phyloP scores from a whole-genome alignment of 2,113 vertebrate species.

The Brevimyrus niger region DNA sequence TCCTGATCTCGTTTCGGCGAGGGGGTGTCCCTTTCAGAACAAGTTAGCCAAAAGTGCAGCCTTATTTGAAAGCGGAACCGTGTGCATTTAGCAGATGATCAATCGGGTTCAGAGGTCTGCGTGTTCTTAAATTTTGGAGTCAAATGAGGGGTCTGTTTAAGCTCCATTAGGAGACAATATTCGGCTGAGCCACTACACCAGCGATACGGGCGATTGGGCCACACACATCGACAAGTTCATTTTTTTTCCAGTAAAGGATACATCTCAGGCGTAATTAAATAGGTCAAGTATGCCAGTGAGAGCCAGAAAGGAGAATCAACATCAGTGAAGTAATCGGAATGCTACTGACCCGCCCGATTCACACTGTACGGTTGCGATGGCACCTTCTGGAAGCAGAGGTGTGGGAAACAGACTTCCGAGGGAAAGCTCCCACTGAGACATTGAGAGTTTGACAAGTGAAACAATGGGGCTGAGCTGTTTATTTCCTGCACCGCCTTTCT shows the following conservation, averaged over 20 bases:
- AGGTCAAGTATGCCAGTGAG: background rate
- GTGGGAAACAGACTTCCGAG: background rate
- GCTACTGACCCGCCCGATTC: background rate
- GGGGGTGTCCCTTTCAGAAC: background rate
- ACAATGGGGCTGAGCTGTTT: background rate
- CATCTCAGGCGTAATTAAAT: background rate
- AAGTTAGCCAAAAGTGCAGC: background rate
- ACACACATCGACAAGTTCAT: background rate
- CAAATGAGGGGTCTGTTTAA: background rate
- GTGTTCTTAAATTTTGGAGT: background rate
- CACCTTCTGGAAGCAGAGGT: slow-evolving; percentile 4
- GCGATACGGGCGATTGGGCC: background rate
- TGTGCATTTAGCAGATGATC: background rate
- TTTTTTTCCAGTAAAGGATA: background rate
- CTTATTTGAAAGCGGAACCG: background rate
- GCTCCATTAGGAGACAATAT: background rate
- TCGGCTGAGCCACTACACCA: background rate
- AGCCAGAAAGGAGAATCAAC: background rate
- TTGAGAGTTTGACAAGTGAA: background rate
- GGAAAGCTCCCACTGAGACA: background rate
- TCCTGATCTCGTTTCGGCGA: background rate
- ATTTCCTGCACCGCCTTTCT: background rate
- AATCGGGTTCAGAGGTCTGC: background rate
- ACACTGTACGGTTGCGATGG: background rate
- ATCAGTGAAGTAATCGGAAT: background rate